phyloP scores from a whole-genome alignment of 2,113 vertebrate species.

The Alethe diademata region DNA sequence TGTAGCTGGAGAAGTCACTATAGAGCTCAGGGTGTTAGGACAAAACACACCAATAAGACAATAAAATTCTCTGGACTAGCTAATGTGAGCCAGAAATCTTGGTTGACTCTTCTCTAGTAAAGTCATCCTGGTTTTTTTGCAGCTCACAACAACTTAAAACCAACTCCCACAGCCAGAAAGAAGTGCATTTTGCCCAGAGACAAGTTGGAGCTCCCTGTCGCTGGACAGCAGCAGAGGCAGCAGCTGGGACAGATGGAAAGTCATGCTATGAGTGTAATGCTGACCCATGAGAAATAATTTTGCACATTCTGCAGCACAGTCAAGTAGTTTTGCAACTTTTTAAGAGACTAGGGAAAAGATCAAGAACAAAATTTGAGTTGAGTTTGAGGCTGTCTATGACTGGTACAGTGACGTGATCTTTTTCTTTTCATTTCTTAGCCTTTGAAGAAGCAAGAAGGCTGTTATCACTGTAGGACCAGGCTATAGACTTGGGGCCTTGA shows the following conservation, averaged over 20 bases:
- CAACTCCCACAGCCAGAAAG: neutral
- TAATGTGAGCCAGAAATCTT: neutral
- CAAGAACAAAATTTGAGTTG: neutral
- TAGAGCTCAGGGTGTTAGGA: neutral
- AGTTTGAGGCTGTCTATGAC: neutral
- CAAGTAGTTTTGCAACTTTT: neutral
- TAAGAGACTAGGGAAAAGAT: neutral
- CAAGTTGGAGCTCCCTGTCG: accelerated
- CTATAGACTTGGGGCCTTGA: neutral
- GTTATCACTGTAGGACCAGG: neutral
- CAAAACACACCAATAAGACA: neutral
- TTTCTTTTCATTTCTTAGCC: neutral
- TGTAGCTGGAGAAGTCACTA: neutral
- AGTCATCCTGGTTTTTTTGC: neutral
- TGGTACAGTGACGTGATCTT: neutral
- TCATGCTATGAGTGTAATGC: neutral
- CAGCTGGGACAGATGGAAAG: neutral
- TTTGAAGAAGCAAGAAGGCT: neutral
- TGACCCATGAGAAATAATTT: neutral
- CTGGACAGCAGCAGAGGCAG: neutral
- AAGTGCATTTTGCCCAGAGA: neutral
- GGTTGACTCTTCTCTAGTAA: neutral
- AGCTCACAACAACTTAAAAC: neutral
- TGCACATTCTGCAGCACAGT: neutral
- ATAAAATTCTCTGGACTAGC: neutral